Percentiles rank a stretch among this genome's conserved stretches.
phyloP scores from a whole-genome alignment of 1,140 invertebrate species.

The Bombus affinis region DNA sequence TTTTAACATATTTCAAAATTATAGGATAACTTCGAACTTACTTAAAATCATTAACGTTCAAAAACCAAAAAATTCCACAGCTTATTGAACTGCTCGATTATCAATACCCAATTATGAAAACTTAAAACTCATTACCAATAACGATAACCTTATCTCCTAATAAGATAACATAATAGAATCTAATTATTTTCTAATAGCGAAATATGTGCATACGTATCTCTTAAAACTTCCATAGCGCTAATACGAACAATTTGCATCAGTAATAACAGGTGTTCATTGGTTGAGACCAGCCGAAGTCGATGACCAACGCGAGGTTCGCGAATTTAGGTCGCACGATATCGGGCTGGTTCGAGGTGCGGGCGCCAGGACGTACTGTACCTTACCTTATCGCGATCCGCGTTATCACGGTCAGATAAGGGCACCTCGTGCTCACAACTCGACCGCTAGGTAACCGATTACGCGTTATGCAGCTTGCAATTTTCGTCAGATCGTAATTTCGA shows the following conservation, averaged over 20 bases:
- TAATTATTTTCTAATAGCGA: too few species aligned
- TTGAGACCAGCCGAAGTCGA: constrained; percentile 8
- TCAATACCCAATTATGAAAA: too few species aligned
- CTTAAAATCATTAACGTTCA: too few species aligned
- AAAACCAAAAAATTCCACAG: too few species aligned
- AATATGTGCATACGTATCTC: too few species aligned
- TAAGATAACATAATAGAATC: too few species aligned
- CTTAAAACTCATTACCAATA: too few species aligned
- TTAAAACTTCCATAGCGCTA: too few species aligned
- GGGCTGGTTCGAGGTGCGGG: constrained; percentile 30
- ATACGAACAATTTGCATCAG: background rate
- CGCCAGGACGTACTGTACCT: constrained; percentile 37
- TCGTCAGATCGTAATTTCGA: background rate
- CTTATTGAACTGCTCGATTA: too few species aligned
- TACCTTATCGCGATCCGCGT: constrained; percentile 46
- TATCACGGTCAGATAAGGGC: constrained; percentile 53
- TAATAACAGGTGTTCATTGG: background rate
- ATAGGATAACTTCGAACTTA: too few species aligned
- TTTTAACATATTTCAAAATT: too few species aligned
- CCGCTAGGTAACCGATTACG: constrained; percentile 44
- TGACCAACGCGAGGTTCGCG: constrained; percentile 17
- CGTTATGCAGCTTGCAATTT: background rate
- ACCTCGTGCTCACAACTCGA: constrained; percentile 7
- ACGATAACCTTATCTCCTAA: too few species aligned
- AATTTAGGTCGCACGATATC: constrained; percentile 51